These are phyloP conservation scores for Chondrosia reniformis DNA, from an alignment of 37 sponge, comb jelly and placozoan species.

Conservation along the genomic window DNA sequence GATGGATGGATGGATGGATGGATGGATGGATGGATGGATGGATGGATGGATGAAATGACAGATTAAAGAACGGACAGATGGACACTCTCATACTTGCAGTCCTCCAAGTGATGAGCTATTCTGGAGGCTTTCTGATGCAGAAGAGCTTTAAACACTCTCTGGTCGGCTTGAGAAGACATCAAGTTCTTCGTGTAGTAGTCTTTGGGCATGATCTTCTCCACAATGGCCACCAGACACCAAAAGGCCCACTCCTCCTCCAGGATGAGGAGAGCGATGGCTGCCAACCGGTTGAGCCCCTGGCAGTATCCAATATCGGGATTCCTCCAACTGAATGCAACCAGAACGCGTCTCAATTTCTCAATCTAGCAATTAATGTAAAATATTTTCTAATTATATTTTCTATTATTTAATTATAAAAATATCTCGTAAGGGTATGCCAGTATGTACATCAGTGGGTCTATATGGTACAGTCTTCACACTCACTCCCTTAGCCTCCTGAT, in stretches of 20 bases:
- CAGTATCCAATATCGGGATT: slow-evolving; percentile 80
- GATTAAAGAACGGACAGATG: not conserved
- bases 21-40: too few relatives aligned
- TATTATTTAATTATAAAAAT: not conserved
- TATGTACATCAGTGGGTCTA: not conserved
- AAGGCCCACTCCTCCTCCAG: slow-evolving; percentile 93
- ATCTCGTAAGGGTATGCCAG: not conserved
- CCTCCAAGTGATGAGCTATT: slow-evolving; percentile 59
- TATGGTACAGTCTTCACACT: slow-evolving; percentile 5
- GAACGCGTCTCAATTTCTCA: slow-evolving; percentile 79
- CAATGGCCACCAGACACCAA: slow-evolving; percentile 90
- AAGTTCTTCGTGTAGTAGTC: slow-evolving; percentile 89
- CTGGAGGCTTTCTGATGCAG: slow-evolving; percentile 65
- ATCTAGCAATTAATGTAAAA: slow-evolving; percentile 39
- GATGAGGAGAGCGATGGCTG: slow-evolving; percentile 90
- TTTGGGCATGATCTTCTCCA: slow-evolving; percentile 69
- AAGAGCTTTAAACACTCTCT: slow-evolving; percentile 83
- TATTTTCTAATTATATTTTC: not conserved
- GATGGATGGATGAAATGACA: too few relatives aligned
- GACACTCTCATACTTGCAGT: slow-evolving; percentile 48
- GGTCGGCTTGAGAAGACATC: slow-evolving; percentile 92
- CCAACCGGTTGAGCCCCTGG: slow-evolving; percentile 93
- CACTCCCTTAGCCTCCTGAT: slow-evolving; percentile 74
- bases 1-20: not conserved
- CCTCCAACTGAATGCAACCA: slow-evolving; percentile 87